phyloP scores from a whole-genome alignment of 1,140 invertebrate genomes.

The Aphelinus certus region DNA sequence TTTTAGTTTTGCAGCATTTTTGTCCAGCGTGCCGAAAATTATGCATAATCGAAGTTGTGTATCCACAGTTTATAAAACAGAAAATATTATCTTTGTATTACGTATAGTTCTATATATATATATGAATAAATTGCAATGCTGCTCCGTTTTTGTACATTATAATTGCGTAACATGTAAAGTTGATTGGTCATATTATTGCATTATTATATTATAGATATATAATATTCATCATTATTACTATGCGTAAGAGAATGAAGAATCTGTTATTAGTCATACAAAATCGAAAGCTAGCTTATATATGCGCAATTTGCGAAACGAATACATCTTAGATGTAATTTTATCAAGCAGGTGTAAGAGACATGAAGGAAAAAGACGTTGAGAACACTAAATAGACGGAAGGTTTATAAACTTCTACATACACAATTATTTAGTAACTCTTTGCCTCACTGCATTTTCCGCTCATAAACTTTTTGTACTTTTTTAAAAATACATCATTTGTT shows the following conservation, averaged over 20 bases:
- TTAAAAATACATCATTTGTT: slow-evolving; percentile 38
- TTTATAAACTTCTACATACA: slow-evolving; percentile 51
- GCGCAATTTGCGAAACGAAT: slow-evolving; percentile 21
- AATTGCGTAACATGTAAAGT: slow-evolving; percentile 53
- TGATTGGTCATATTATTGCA: slow-evolving; percentile 46
- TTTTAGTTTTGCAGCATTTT: slow-evolving; percentile 20
- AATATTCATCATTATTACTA: slow-evolving; percentile 33
- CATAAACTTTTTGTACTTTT: slow-evolving; percentile 39
- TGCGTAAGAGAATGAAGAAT: slow-evolving; percentile 46
- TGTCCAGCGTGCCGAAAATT: slow-evolving; percentile 19
- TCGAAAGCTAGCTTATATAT: slow-evolving; percentile 13
- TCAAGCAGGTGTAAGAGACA: slow-evolving; percentile 40
- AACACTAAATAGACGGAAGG: slow-evolving; percentile 45
- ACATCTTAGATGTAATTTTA: slow-evolving; percentile 38
- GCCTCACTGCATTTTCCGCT: slow-evolving; percentile 25
- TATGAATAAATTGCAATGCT: not conserved
- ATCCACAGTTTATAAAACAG: no score
- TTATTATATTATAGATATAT: slow-evolving; percentile 48
- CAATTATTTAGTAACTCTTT: slow-evolving; percentile 33
- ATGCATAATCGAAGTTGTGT: not conserved
- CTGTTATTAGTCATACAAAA: slow-evolving; percentile 43
- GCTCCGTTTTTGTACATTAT: slow-evolving; percentile 56
- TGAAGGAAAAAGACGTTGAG: slow-evolving; percentile 36
- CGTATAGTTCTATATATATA: no score
- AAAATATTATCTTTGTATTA: no score